A percentile compares a stretch with the other conserved stretches of the same genome.
These are phyloP conservation scores for Brassicogethes aeneus DNA, from an alignment of 2,888 invertebrate genomes.

Conservation along the genomic window DNA sequence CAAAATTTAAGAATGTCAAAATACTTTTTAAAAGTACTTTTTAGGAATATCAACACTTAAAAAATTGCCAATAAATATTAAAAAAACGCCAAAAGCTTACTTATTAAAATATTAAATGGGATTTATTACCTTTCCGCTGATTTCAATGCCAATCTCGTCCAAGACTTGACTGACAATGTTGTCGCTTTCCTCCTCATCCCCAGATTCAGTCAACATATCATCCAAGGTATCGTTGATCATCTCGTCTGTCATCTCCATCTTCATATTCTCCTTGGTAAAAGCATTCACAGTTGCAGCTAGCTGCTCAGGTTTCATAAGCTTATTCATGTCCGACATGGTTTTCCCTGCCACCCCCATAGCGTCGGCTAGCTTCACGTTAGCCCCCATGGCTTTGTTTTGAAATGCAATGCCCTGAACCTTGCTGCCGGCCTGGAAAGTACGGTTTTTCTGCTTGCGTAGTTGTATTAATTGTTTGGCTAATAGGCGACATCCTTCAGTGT, in stretches of 20 bases:
- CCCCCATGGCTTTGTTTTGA: slow-evolving; percentile 84
- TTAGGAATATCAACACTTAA: too few relatives aligned
- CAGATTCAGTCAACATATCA: slow-evolving; percentile 80
- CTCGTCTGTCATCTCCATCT: slow-evolving; percentile 94
- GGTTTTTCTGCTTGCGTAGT: slow-evolving; percentile 77
- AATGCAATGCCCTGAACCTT: slow-evolving; percentile 70
- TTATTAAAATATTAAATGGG: slow-evolving; percentile 3
- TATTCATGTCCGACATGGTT: slow-evolving; percentile 85
- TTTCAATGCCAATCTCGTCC: slow-evolving; percentile 96
- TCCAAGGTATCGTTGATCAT: slow-evolving; percentile 89
- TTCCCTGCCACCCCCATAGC: slow-evolving; percentile 85
- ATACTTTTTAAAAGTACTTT: too few relatives aligned
- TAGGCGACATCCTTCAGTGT: slow-evolving; percentile 72
- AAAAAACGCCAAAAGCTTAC: slow-evolving; percentile 1
- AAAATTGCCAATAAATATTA: slow-evolving; percentile 5
- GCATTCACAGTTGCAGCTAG: slow-evolving; percentile 74
- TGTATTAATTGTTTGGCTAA: slow-evolving; percentile 85
- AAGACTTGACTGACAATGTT: slow-evolving; percentile 81
- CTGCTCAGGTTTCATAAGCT: slow-evolving; percentile 76
- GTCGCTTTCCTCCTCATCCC: slow-evolving; percentile 84
- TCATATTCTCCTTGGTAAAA: slow-evolving; percentile 75
- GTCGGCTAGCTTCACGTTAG: slow-evolving; percentile 76
- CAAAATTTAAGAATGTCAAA: too few relatives aligned
- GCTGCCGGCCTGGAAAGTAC: slow-evolving; percentile 73
- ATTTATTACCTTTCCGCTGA: slow-evolving; percentile 70